phyloP scores from a whole-genome alignment of 2,797 vertebrate species.

The Tenualosa ilisha region DNA sequence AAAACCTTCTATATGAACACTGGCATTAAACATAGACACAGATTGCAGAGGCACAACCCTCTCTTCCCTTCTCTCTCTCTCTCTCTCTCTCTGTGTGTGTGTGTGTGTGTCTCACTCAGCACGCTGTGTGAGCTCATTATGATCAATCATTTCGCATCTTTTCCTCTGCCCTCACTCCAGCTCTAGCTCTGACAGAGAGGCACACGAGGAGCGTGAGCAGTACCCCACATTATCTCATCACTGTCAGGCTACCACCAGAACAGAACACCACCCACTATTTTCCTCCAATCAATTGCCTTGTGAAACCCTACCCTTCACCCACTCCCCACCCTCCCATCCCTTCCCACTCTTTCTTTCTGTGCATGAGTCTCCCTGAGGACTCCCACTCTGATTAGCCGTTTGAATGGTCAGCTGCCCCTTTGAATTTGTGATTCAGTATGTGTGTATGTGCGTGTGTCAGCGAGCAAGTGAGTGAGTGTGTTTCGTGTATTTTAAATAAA shows the following conservation, averaged over 20 bases:
- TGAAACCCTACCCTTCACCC: neutral
- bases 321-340: neutral
- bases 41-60: neutral
- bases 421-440: neutral
- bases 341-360: neutral
- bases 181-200: neutral
- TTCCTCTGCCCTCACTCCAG: neutral
- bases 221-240: neutral
- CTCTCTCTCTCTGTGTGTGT: neutral
- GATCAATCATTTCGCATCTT: neutral
- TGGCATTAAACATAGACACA: no score
- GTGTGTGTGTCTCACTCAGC: neutral
- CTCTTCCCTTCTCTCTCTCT: neutral
- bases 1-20: no score
- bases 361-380: neutral
- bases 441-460: neutral
- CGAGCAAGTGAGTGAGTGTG: neutral
- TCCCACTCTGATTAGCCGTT: slow-evolving; percentile 4
- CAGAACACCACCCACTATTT: neutral
- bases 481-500: neutral
- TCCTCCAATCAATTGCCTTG: neutral
- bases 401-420: neutral
- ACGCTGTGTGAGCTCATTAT: neutral
- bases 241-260: neutral
- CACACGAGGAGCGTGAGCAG: neutral